Conservation (phyloP, 2,113 vertebrate genomes). For the Tauraco erythrolophus region DNA sequence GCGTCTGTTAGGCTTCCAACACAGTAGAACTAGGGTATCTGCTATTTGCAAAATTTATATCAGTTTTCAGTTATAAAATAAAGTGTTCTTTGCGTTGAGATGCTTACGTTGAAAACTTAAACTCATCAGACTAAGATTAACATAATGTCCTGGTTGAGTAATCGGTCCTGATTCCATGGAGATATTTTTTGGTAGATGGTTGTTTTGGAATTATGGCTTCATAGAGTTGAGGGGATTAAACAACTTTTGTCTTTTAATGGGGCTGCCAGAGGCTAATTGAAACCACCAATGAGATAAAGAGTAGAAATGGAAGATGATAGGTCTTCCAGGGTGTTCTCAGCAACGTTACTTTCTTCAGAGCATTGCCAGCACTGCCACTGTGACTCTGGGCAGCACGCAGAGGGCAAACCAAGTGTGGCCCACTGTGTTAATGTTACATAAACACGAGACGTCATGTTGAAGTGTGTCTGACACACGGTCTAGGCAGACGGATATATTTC, state of each 20-base stretch:
- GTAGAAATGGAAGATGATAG: not conserved
- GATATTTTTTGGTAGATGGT: not conserved
- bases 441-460: not conserved
- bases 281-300: constrained; percentile 32
- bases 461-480: not conserved
- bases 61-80: not conserved
- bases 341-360: constrained; percentile 19
- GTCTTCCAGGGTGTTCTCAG: constrained; percentile 6
- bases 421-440: not conserved
- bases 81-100: not conserved
- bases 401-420: not conserved
- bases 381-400: not conserved
- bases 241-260: constrained; percentile 48
- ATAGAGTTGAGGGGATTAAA: constrained; percentile 42
- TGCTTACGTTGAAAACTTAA: not conserved
- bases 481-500: not conserved
- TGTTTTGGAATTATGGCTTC: constrained; percentile 9
- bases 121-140: not conserved
- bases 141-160: not conserved
- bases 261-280: constrained; percentile 44
- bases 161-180: not conserved
- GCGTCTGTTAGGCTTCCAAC: not conserved
- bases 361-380: not conserved
- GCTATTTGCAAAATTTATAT: rapidly evolving
- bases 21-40: not conserved